Evolutionary conservation across 2,888 invertebrate species (phyloP), one percentile per base, ranked within the genome.

Genomic region (Leptinotarsa juncta): DNA sequence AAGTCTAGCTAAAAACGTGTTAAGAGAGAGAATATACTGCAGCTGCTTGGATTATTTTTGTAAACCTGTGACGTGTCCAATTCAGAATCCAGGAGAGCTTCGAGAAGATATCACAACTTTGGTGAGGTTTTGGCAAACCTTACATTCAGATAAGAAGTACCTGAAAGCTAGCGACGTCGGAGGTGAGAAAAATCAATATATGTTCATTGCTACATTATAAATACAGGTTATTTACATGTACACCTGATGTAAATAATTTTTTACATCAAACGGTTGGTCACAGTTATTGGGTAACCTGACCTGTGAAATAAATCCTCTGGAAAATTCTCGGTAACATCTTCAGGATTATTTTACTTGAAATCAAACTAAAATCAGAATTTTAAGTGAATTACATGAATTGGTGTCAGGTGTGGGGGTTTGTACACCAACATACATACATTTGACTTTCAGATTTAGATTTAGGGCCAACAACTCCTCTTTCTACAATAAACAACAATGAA

Each of bases 41-140:
- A 94, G 94, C 51, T 97, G 98, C 72, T 89, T 99, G 71, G 99
- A 99, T 87, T 99, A 98, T 88, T 99, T 97, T 88, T 97, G 97
- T 83, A 92, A 96, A 1, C 94, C 95, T 0, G 93, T 95, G n/a
- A 94, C 94, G 73, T 96, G 95, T 81, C 98, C 99, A 0, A 94
- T 94, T 0, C 96, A 96, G 84, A 91, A 92, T 50, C 91, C 94
- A 0, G 91, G 93, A 1, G 93, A 94, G 7, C 88, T 99, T 18
- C 88, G 96, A 20, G 97, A 98, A 82, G 99, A 99, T 84, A 95
- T 99, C 79, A 91, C 93, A 53, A 94, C 94, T 0, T 88, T 99
- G 70, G 92, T 98, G 73, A 93, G 94, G 83, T 99, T 99, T 89
- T 99, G 99, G 98, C 96, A 97, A 86, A 92, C 95, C 4, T 94